These are phyloP conservation scores for Semibalanus balanoides DNA, from an alignment of 1,140 invertebrate species.

Conservation along the genomic window DNA sequence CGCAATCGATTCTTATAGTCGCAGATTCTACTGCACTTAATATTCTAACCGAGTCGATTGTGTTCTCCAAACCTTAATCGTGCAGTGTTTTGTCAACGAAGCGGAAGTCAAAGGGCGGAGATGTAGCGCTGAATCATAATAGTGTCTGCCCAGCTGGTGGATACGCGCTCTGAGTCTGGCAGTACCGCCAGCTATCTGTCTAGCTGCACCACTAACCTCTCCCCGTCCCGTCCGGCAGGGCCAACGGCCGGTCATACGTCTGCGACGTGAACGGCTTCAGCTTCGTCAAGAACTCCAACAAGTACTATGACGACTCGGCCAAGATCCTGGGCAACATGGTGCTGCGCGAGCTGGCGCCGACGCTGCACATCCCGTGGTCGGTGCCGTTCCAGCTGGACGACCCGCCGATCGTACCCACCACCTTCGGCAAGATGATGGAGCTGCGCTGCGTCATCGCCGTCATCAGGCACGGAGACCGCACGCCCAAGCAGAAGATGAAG, in stretches of 20 bases:
- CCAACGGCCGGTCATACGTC: conserved; percentile 95
- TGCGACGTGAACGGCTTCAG: conserved; percentile 99
- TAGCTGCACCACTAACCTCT: too few species aligned
- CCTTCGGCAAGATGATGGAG: conserved; percentile 99
- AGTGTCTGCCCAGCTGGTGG: too few species aligned
- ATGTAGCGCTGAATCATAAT: too few species aligned
- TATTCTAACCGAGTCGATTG: too few species aligned
- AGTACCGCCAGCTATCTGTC: too few species aligned
- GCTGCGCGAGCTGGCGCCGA: conserved; percentile 78
- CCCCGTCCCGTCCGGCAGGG: conserved; percentile 41
- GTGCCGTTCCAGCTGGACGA: conserved; percentile 95
- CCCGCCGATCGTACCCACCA: conserved; percentile 96
- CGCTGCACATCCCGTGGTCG: conserved; percentile 89
- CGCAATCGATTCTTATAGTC: too few species aligned
- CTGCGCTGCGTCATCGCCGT: conserved; percentile 94
- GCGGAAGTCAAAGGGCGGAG: too few species aligned
- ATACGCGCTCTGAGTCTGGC: too few species aligned
- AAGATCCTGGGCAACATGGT: conserved; percentile 95
- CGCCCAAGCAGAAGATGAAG: conserved; percentile 99
- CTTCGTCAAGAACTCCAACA: conserved; percentile 98
- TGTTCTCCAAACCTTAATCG: too few species aligned
- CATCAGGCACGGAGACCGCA: conserved; percentile 94
- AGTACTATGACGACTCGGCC: conserved; percentile 99
- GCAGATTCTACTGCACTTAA: too few species aligned
- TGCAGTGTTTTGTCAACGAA: too few species aligned